These are phyloP conservation scores for Corella eumyota DNA, from an alignment of 23 tunicate genomes.

Conservation along the genomic window DNA sequence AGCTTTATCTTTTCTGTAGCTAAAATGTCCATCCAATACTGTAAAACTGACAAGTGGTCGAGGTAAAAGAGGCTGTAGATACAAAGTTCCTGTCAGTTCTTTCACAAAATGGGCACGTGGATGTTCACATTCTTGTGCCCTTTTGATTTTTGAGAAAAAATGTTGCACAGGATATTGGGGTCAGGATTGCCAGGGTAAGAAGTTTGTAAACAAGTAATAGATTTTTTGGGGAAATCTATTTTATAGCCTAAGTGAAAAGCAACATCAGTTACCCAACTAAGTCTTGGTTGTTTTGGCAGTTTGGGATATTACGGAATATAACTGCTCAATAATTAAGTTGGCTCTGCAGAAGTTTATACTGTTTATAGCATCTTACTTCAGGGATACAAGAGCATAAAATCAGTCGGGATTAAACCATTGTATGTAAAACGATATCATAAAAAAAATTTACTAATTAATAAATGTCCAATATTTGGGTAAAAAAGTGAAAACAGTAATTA, in stretches of 20 bases:
- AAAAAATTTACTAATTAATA: too few relatives aligned
- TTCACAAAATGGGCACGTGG: constrained; percentile 11
- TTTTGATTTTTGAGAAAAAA: constrained; percentile 5
- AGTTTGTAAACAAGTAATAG: neutral
- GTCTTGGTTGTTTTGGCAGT: too few relatives aligned
- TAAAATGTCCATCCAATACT: neutral
- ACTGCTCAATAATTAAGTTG: too few relatives aligned
- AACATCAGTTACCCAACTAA: neutral
- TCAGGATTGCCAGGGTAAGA: constrained; percentile 51
- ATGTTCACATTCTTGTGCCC: constrained; percentile 29
- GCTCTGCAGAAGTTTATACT: too few relatives aligned
- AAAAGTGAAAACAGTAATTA: too few relatives aligned
- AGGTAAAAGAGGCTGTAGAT: constrained; percentile 3
- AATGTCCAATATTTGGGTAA: too few relatives aligned
- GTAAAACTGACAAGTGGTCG: neutral
- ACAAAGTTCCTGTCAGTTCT: neutral
- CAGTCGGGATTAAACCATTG: too few relatives aligned
- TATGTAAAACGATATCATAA: too few relatives aligned
- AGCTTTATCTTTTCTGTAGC: too few relatives aligned
- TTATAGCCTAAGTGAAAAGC: neutral
- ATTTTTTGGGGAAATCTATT: neutral
- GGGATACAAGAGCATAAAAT: too few relatives aligned
- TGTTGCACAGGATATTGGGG: constrained; percentile 64
- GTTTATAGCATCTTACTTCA: too few relatives aligned
- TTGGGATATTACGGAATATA: too few relatives aligned